Base-by-base conservation (phyloP, 2,797 vertebrate genomes). In the Decapterus maruadsi region DNA sequence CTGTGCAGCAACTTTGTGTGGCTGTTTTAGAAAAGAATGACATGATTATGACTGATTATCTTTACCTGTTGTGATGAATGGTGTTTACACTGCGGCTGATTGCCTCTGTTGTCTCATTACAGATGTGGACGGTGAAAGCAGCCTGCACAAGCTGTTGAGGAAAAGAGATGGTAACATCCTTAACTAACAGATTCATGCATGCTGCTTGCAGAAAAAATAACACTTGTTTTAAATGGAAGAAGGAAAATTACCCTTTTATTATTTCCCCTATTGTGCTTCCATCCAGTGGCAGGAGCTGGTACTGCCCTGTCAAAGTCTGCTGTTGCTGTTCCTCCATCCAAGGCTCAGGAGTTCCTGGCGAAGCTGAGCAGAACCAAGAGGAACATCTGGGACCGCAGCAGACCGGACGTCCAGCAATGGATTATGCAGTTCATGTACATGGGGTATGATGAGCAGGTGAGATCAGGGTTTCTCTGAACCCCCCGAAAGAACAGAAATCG, bases 351-450 rank as follows among this genome's bases (percentile, higher is more conserved):
- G 77, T 99, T 99, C 88, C 91, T 99, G 60, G 91, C 91, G 9
- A 93, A 94, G 77, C 89, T 95, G 87, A 95, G 93, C 78, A 94
- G 97, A 48, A 93, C 91, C 83, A 95, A 94, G 80, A 95, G 97
- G 50, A 95, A 98, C 84, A 72, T 98, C 46, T 98, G 97, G 97
- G 97, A 98, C 76, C 95, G 96, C 8, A 96, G 90, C 45, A 93
- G 96, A 55, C 94, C 96, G 0, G 97, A 99, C 0, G 96, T 98
- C 0, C 97, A 98, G 90, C 97, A 99, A 87, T 99, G 98, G 97
- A 98, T 98, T 64, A 95, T 96, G 91, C 98, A 98, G 89, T 97
- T 98, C 73, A 97, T 96, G 77, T 95, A 95, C 88, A 94, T 97
- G 95, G 97, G 97, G 29, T 99, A 93, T 10, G 96, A 98, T 0